Conservation (phyloP, 2,797 vertebrate genomes). For the Sebastes iracundus region DNA sequence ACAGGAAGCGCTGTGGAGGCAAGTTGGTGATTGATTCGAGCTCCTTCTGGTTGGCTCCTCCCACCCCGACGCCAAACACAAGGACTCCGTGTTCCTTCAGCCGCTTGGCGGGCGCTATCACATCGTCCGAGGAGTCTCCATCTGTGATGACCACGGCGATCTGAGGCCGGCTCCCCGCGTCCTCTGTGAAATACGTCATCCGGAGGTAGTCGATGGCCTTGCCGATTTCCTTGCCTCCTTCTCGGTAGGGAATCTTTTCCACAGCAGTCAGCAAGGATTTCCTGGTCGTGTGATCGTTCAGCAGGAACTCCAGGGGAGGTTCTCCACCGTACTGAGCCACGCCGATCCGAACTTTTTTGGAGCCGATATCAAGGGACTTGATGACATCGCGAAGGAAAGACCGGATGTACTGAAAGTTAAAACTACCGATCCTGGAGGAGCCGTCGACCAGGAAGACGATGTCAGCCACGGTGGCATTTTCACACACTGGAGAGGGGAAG, state of each 20-base stretch:
- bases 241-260: constrained; percentile 54
- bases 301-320: constrained; percentile 70
- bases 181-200: constrained; percentile 65
- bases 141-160: constrained; percentile 83
- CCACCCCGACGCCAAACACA: constrained; percentile 80
- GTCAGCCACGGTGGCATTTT: constrained; percentile 74
- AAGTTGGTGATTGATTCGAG: constrained; percentile 77
- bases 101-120: constrained; percentile 52
- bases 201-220: constrained; percentile 75
- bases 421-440: constrained; percentile 67
- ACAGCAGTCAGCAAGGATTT: constrained; percentile 72
- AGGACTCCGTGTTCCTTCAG: constrained; percentile 75
- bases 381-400: constrained; percentile 72
- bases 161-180: constrained; percentile 79
- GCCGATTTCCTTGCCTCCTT: constrained; percentile 73
- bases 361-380: constrained; percentile 71
- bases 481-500: constrained; percentile 70
- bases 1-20: constrained; percentile 77
- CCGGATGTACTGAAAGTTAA: constrained; percentile 76
- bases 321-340: constrained; percentile 78
- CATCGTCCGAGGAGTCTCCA: constrained; percentile 73
- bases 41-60: constrained; percentile 41
- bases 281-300: constrained; percentile 73
- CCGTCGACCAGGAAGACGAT: constrained; percentile 86
- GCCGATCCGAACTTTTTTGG: constrained; percentile 75